Base-by-base conservation (phyloP, 2,888 invertebrate species). In the Ptilodon capucinus region DNA sequence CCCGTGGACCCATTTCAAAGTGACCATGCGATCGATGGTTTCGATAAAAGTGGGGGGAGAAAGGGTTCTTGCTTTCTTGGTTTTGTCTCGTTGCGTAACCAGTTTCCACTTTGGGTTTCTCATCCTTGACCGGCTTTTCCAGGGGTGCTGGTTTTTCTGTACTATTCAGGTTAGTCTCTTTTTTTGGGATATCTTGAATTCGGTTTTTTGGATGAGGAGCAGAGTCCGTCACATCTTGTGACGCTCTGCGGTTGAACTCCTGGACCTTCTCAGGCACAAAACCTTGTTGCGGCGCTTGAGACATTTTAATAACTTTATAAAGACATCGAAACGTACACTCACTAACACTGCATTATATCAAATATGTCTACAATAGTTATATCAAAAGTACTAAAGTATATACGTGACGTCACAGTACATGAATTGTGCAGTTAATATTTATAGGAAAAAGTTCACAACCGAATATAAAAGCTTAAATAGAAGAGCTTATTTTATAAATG, bases 1-100 rank as follows among this genome's bases (percentile, higher is more conserved):
- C 91, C 0, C 91, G 79, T 0, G 91, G 88, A 3, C 91, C 91
- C 90, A 91, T 91, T 65, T 91, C 91, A 48, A 91, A 91, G 59
- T 91, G 91, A 0, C 89, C 89, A 41, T 90, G 88, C 1, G 82
- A 74, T 13, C 90, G 64, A 47, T 82, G 80, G 51, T 68, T 76
- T 23, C 86, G 77, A 47, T 86, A 84, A 28, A 81, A 85, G 39
- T 90, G 81, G 0, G 90, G 85, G 1, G 91, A 86, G 51, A 90
- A 89, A 0, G 90, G 90, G 32, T 89, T 89, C 68, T 89, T 90
- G 54, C 70, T 80, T 14, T 89, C 88, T 18, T 77, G 74, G 14
- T 64, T 74, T 30, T 72, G 76, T 9, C 85, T 73, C 11, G 81
- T 70, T 16, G 69, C 74, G 41, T 73, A 75, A 9, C 70, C 84